Base-by-base conservation (phyloP, 2,113 vertebrate species). In the Vicugna pacos region DNA sequence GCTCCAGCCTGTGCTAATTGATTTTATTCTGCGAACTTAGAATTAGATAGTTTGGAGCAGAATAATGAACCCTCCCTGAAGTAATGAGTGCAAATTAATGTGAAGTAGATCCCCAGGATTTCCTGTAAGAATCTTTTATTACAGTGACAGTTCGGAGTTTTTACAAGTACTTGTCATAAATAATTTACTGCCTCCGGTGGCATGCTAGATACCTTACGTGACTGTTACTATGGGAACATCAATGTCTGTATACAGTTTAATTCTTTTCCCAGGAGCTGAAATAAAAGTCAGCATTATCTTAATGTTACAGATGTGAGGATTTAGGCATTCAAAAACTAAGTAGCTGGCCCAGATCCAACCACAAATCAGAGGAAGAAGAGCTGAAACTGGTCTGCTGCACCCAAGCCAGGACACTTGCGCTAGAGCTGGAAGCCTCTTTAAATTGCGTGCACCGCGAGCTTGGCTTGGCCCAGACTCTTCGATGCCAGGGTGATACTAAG, bases 81-180 rank as follows among this genome's bases (percentile, higher is more conserved):
- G 75, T 91, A 97, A 94, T 65, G 62, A 93, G 96, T 93, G 73
- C 77, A 97, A 94, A 94, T 96, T 77, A 95, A 94, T 89, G 81
- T 67, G 82, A 91, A 89, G 91, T 89, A 24, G 65, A 94, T 93
- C 79, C 73, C 70, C 94, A 96, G 92, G 93, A 96, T 96, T 97
- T 97, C 96, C 96, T 93, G 89, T 95, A 97, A 97, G 79, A 95
- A 69, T 94, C 89, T 91, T 92, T 97, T 84, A 94, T 97, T 96
- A 91, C 80, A 9, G n/a, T 94, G 85, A 82, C 86, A 96, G 93
- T 92, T 64, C 62, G 65, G 60, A 97, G 82, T 92, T 95, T 93
- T 94, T 93, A 91, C 93, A 93, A 69, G 91, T 79, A 82, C 93
- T 97, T 95, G 93, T 76, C 83, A 89, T 96, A 97, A 98, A 97